Evolutionary conservation across 2,888 invertebrate species (phyloP), one percentile per base, ranked within the genome.

Genomic region (Polyommatus iphigenia): DNA sequence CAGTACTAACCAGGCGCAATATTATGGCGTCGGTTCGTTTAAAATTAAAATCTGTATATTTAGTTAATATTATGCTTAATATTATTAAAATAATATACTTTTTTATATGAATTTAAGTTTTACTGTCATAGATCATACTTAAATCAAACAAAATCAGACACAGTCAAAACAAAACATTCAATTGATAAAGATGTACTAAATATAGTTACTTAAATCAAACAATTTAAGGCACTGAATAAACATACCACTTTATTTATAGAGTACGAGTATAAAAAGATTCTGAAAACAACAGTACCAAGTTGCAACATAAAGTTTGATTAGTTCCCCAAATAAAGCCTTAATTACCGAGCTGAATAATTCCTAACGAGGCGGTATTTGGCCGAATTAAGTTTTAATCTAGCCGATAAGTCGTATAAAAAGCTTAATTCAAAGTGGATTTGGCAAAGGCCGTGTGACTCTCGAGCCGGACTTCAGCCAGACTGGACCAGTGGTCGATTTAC

Each of bases 381-480:
- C 72, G 75, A 72, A 78, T 79, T 81, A 46, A 54, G 80, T 79
- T 78, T 82, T 83, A 84, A 84, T 83, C 83, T 81, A 67, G 62
- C 36, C 83, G 82, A 86, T 87, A 86, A 87, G 83, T 85, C 84
- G 84, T 83, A 79, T 80, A 80, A 78, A 80, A 80, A 80, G 81
- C 83, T 85, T 83, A 84, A 81, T 83, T 82, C 81, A 86, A 87
- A 89, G 86, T 88, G 87, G 88, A 88, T 89, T 88, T 87, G 87
- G 89, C 87, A 86, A 81, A 83, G 84, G 81, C 71, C 81, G 46
- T 78, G 62, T 76, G 76, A 77, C 77, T 77, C 79, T 76, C 77
- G 73, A 77, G 83, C 82, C 84, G 82, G 84, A 85, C 86, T 84
- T 80, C 81, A 81, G 36, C 80, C 81, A 50, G 50, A 50, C 54